Evolutionary conservation across 1,140 invertebrate genomes (phyloP), one percentile per base, ranked within the genome.

Genomic region (Drosophila melanogaster): DNA sequence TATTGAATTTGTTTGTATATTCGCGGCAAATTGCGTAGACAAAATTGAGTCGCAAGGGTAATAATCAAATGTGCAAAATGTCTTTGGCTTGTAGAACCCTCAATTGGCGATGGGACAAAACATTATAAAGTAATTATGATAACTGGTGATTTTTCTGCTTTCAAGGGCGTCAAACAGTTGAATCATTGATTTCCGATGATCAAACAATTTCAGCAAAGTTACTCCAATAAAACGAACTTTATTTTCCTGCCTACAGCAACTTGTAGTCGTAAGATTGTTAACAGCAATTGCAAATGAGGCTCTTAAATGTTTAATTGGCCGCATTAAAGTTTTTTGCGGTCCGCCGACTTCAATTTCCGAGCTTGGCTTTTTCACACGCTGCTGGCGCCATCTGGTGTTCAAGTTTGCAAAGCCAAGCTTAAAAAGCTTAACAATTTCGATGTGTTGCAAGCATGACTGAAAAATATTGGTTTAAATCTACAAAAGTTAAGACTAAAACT

Each of bases 301-400:
- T 58, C 35, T 81, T 65, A 77, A 80, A 62, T 41, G 47, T 81
- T 69, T 61, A 81, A 77, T 73, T 58, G 59, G 41, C 51, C 65
- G 55, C 67, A 62, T 81, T 66, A 77, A 61, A 43, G 19, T 44
- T 47, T 26, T 46, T 38, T 54, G 58, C 46, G 40, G 50, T 59
- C 30, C 14, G 33, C 3, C 19, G 37, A 24, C 19, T 10, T 38
- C 0, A 10, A 1, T 38, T 44, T 30, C 30, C 15, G 1, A 17
- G 11, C 24, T 57, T 51, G 30, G n/a, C 33, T 22, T 33, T 47
- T 43, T 44, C 51, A 57, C 49, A 40, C 26, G 38, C 30, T 49
- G 47, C 35, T 58, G 26, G 44, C 79, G 83, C 26, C 83, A 72
- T 76, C 83, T 86, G 50, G 38, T 7, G 47, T 17, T 86, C 65